phyloP scores from a whole-genome alignment of 2,888 invertebrate species.

The Campaea margaritaria region DNA sequence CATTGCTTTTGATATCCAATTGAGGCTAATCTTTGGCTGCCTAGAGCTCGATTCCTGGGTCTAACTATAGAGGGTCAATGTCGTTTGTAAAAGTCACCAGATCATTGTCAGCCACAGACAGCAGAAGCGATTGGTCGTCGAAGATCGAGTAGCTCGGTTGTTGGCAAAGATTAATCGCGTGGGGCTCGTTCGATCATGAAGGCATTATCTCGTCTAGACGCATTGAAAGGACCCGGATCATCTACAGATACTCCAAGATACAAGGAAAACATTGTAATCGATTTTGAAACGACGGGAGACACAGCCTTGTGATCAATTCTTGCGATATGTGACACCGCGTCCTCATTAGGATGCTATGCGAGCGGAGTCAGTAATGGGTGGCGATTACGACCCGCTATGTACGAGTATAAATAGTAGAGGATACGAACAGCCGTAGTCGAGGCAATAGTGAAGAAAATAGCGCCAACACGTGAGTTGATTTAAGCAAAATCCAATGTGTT shows the following conservation, averaged over 20 bases:
- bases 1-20: not conserved
- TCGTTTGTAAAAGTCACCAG: constrained; percentile 31
- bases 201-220: constrained; percentile 55
- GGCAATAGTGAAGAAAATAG: constrained; percentile 58
- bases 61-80: constrained; percentile 31
- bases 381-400: constrained; percentile 57
- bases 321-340: constrained; percentile 37
- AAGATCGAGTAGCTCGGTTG: constrained; percentile 34
- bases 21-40: not conserved
- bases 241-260: constrained; percentile 6
- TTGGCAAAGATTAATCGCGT: constrained; percentile 44
- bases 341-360: constrained; percentile 62
- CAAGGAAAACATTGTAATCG: constrained; percentile 6
- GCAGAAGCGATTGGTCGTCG: constrained; percentile 23
- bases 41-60: not conserved
- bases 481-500: constrained; percentile 8
- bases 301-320: constrained; percentile 47
- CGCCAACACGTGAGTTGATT: constrained; percentile 49
- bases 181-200: constrained; percentile 44
- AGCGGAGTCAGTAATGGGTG: constrained; percentile 56
- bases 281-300: constrained; percentile 20
- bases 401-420: constrained; percentile 61
- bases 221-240: constrained; percentile 33
- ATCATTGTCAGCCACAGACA: constrained; percentile 27
- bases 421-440: constrained; percentile 53